Evolutionary conservation across 2,888 invertebrate genomes (phyloP), one percentile per base, ranked within the genome.

Genomic region (Drosophila mimetica): DNA sequence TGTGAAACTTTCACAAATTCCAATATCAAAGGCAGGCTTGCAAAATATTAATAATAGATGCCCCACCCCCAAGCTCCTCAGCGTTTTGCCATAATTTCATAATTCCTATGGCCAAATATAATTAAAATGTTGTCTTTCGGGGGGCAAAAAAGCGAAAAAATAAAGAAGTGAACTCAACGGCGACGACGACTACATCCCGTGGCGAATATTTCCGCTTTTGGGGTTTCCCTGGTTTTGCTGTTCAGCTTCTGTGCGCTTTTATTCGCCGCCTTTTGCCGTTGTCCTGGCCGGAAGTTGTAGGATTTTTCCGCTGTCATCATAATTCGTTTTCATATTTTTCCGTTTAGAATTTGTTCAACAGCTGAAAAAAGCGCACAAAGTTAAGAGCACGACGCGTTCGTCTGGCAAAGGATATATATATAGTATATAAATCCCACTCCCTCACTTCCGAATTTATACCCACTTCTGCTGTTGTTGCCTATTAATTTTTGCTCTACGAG

Each of bases 231-330:
- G 53, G 48, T 61, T 67, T 65, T 46, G 61, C 59, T 69, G 70
- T n/a, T 75, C 71, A 70, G 59, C 60, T 66, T 36, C 41, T 47
- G 57, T 51, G 39, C 34, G 16, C 47, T 44, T 48, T 60, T 71
- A 47, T 74, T 71, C 63, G 71, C 53, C 67, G 75, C 71, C 74
- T 67, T 71, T 81, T 55, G 57, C 60, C 50, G 53, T 69, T 67
- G 34, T 79, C 71, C 71, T 57, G 74, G 65, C 84, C 77, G 84
- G 84, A 84, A 88, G 84, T 84, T 84, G 84, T 84, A 80, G 80
- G 88, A 84, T 84, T 84, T 84, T 88, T 84, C 84, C 86, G 84
- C 83, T 88, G 88, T 88, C 84, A 86, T 79, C 84, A 79, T 84
- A 84, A 84, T 84, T 84, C 88, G 88, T 83, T 84, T 84, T 84